Conservation (phyloP, 2,113 vertebrate species). For the Poeciliopsis retropinna region DNA sequence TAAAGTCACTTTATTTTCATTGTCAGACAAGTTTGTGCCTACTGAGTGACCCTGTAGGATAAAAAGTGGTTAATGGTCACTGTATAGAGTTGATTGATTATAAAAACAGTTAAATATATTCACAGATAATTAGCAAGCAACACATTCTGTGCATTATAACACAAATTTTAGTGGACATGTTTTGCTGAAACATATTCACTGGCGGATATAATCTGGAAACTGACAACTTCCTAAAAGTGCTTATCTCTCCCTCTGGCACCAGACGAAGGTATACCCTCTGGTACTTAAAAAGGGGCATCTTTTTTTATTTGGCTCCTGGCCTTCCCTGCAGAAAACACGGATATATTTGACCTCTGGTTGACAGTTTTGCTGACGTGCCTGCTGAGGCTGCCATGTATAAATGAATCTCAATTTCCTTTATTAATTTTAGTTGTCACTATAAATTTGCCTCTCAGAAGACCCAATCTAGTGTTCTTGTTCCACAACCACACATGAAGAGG, state of each 20-base stretch:
- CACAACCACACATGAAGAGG: constrained; percentile 30
- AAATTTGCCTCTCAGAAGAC: constrained; percentile 79
- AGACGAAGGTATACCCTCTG: constrained; percentile 5
- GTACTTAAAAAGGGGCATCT: constrained; percentile 75
- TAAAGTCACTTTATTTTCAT: too few species aligned
- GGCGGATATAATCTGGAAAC: constrained; percentile 5
- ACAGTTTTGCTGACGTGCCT: constrained; percentile 80
- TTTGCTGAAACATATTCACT: not conserved
- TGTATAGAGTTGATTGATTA: too few species aligned
- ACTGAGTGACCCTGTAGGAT: too few species aligned
- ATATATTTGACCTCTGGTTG: constrained; percentile 80
- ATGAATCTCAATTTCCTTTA: constrained; percentile 86
- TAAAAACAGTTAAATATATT: too few species aligned
- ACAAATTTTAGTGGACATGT: not conserved
- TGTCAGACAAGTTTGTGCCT: too few species aligned
- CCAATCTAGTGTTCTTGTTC: constrained; percentile 67
- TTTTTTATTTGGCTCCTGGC: constrained; percentile 68
- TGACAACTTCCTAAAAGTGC: constrained; percentile 80
- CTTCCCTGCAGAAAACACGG: constrained; percentile 44
- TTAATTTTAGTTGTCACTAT: constrained; percentile 84
- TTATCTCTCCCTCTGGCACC: constrained; percentile 86
- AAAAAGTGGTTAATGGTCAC: too few species aligned
- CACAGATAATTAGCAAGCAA: too few species aligned
- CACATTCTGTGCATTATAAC: too few species aligned
- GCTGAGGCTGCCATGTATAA: constrained; percentile 78